Evolutionary conservation across 2,797 vertebrate genomes (phyloP).

Genomic region (Trachurus trachurus): DNA sequence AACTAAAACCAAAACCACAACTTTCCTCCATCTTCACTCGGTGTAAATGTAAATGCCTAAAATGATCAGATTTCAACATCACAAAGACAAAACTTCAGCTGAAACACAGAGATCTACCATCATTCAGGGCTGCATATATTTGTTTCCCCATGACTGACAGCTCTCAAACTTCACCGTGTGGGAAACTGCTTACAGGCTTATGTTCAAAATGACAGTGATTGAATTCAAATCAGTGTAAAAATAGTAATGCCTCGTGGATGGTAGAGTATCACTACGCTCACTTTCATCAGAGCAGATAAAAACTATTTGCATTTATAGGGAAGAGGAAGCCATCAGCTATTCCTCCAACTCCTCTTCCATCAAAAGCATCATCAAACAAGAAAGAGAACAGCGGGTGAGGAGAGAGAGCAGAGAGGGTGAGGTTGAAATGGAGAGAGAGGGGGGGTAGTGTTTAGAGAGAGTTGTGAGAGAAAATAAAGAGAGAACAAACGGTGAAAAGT

Average conservation of each 20-base stretch:
- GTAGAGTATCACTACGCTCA: background rate
- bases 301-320: slow-evolving; percentile 43
- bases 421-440: background rate
- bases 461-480: background rate
- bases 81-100: background rate
- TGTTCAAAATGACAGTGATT: slow-evolving; percentile 10
- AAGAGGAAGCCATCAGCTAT: slow-evolving; percentile 31
- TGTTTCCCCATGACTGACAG: background rate
- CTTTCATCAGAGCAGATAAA: slow-evolving; percentile 36
- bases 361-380: slow-evolving; percentile 47
- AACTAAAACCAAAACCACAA: background rate
- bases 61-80: background rate
- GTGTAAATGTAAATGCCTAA: background rate
- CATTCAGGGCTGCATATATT: background rate
- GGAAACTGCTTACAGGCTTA: background rate
- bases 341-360: slow-evolving; percentile 40
- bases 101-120: background rate
- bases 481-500: slow-evolving; percentile 13
- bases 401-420: background rate
- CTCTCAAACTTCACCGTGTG: background rate
- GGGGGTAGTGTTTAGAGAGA: slow-evolving; percentile 15
- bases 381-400: slow-evolving; percentile 7
- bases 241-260: slow-evolving; percentile 7
- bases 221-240: slow-evolving; percentile 34
- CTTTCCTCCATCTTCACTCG: background rate